Conservation (phyloP, 92 coral and sea anemone genomes). For the Palythoa heliodiscus region DNA sequence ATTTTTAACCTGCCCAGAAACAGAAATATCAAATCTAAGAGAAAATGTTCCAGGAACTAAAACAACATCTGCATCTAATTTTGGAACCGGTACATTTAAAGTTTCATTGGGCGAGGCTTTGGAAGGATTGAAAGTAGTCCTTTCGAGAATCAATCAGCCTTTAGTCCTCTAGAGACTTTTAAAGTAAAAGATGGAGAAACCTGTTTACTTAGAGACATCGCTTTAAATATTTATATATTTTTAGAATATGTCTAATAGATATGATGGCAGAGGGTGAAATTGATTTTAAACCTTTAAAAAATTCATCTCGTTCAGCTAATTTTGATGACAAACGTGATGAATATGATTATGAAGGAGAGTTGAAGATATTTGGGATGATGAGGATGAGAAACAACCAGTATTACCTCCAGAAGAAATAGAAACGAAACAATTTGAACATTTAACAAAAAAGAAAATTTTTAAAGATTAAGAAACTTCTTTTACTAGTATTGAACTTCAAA, state of each 20-base stretch:
- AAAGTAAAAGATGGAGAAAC: too few species aligned
- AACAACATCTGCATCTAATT: conserved; percentile 33
- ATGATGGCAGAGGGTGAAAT: too few species aligned
- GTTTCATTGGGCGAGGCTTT: conserved; percentile 36
- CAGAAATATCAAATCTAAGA: conserved; percentile 19
- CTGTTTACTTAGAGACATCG: conserved; percentile 17
- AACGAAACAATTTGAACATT: too few species aligned
- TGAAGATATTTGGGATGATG: too few species aligned
- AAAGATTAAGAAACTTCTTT: too few species aligned
- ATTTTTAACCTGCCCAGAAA: conserved; percentile 14
- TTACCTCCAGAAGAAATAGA: too few species aligned
- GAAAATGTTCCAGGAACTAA: conserved; percentile 38
- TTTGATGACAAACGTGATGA: conserved; percentile 13
- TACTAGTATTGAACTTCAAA: too few species aligned
- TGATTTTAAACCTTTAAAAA: conserved; percentile 16
- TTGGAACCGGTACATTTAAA: not conserved
- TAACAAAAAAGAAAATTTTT: too few species aligned
- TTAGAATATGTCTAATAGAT: conserved; percentile 18
- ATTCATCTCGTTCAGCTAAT: not conserved
- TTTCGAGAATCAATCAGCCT: conserved; percentile 5
- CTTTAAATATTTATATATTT: too few species aligned
- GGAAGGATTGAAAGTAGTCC: conserved; percentile 39
- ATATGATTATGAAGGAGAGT: too few species aligned
- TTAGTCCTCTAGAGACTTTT: conserved; percentile 11
- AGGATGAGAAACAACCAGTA: too few species aligned